These are phyloP conservation scores for Isaurus tuberculatus DNA, from an alignment of 92 coral and sea anemone genomes.

Conservation along the genomic window DNA sequence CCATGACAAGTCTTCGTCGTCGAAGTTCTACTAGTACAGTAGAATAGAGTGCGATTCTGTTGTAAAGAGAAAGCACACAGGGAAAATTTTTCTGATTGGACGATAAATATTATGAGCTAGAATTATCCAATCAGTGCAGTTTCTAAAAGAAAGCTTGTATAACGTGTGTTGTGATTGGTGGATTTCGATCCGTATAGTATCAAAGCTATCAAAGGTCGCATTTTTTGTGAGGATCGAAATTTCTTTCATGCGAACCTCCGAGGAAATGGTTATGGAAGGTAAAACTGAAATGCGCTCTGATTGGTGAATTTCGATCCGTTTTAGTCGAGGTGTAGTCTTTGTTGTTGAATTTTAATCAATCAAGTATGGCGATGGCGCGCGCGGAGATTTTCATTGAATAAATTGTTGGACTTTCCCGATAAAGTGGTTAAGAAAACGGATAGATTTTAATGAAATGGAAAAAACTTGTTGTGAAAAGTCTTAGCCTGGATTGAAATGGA, in stretches of 20 bases:
- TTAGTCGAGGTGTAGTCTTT: constrained; percentile 39
- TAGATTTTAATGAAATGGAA: constrained; percentile 29
- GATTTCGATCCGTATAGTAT: constrained; percentile 41
- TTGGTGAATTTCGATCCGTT: constrained; percentile 40
- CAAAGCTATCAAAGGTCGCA: constrained; percentile 42
- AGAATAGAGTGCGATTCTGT: constrained; percentile 42
- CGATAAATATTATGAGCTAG: constrained; percentile 26
- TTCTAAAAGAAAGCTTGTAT: constrained; percentile 36
- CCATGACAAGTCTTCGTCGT: constrained; percentile 45
- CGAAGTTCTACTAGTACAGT: constrained; percentile 42
- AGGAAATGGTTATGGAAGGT: constrained; percentile 41
- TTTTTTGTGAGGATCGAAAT: constrained; percentile 40
- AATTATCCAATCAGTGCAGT: constrained; percentile 38
- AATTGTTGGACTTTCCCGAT: constrained; percentile 40
- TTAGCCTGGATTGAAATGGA: constrained; percentile 40
- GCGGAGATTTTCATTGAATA: constrained; percentile 36
- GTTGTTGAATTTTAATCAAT: constrained; percentile 33
- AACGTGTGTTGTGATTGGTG: constrained; percentile 42
- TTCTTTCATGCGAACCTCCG: constrained; percentile 40
- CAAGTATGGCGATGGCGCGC: constrained; percentile 37
- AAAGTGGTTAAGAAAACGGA: constrained; percentile 35
- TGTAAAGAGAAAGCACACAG: constrained; percentile 41
- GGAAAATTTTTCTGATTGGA: constrained; percentile 40
- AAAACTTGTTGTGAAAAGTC: constrained; percentile 32
- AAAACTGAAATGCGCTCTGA: constrained; percentile 41